Evolutionary conservation across 2,888 invertebrate species (phyloP), one percentile per base, ranked within the genome.

Genomic region (Tolmerus cingulatus): DNA sequence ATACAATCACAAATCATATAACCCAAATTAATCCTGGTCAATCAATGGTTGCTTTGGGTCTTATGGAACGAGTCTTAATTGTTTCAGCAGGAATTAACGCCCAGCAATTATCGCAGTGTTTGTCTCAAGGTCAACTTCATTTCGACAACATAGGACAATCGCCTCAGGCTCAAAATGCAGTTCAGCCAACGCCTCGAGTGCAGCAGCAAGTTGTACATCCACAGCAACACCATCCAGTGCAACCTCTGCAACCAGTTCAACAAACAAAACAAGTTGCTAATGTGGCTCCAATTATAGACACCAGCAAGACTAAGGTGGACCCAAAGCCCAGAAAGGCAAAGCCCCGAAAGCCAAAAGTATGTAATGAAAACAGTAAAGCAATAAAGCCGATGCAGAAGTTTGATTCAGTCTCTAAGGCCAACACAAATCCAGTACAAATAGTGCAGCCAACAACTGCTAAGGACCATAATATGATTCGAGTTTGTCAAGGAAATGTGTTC

Each of bases 61-160:
- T 93, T n/a, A 90, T 92, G 89, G 93, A 93, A 88, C 90, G 92
- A 3, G 87, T 93, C 46, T 88, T 93, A 27, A 93, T 93, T 51
- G 93, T 92, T 1, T 93, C 93, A 0, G 92, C 92, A 1, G 93
- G 93, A 14, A 93, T 93, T 9, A 93, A 92, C 90, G 92, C 93
- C 0, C 92, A 93, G 87, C 93, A 93, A 88, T 86, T 93, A 88
- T 92, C 92, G 0, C 92, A 92, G 87, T 93, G 93, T 87, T 88
- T 92, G 87, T 91, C 92, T 30, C 91, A 92, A 88, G 93, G 93
- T 0, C 93, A 93, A 88, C 91, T 93, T 43, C 93, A 93, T 86
- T 93, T 93, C 55, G 92, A 93, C 89, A 93, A 93, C 88, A 91
- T 92, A 9, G 92, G 92, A 87, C 90, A 90, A 82, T 90, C 88